A percentile compares a stretch with the other conserved stretches of the same genome.
These are phyloP conservation scores for Amblyraja radiata DNA, from an alignment of 2,797 vertebrate genomes.

Conservation along the genomic window DNA sequence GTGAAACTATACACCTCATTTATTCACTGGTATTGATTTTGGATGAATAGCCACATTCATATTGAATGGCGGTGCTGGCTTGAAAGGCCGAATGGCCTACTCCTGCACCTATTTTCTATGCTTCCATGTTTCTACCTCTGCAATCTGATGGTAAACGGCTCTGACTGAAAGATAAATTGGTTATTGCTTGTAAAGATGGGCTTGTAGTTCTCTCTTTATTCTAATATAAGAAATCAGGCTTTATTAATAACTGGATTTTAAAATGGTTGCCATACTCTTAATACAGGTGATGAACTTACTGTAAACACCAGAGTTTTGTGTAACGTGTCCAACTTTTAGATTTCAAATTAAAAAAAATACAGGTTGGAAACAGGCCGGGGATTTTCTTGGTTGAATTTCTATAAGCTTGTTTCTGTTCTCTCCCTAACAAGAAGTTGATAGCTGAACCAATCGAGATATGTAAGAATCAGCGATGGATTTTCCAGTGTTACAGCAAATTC, in stretches of 20 bases:
- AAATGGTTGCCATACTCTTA: not conserved
- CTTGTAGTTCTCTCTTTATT: not conserved
- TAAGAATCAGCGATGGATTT: constrained; percentile 20
- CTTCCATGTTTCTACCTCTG: not conserved
- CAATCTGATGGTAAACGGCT: not conserved
- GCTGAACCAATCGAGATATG: constrained; percentile 11
- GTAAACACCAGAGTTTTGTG: not conserved
- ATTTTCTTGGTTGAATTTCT: constrained; percentile 31
- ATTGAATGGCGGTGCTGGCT: no score
- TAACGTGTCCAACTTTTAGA: not conserved
- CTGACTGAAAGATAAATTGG: constrained; percentile 26
- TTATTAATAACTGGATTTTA: constrained; percentile 3
- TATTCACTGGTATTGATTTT: not conserved
- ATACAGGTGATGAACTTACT: not conserved
- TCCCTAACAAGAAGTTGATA: constrained; percentile 19
- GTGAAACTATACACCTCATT: constrained; percentile 12
- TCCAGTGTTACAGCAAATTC: not conserved
- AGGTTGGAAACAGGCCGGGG: not conserved
- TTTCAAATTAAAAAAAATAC: not conserved
- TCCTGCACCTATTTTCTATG: no score
- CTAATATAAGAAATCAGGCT: not conserved
- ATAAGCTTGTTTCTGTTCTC: not conserved
- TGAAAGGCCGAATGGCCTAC: no score
- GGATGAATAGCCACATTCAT: no score
- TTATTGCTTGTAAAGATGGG: constrained; percentile 3